A percentile compares a stretch with the other conserved stretches of the same genome.
phyloP scores from a whole-genome alignment of 2,113 vertebrate genomes.

The Eudyptes chrysolophus region DNA sequence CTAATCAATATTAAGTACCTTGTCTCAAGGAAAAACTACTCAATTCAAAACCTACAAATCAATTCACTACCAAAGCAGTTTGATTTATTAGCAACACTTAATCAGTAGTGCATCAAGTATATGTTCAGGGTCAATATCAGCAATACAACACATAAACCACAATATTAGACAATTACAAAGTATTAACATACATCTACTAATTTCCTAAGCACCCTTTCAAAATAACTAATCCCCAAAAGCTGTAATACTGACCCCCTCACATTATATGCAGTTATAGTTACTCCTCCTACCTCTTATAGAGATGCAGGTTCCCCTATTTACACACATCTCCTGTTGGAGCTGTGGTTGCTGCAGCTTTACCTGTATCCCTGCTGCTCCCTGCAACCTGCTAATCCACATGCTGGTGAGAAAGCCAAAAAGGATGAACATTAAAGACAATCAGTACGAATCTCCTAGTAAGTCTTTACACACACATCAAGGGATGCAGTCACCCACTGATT shows the following conservation, averaged over 20 bases:
- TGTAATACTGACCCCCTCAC: not conserved
- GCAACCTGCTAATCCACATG: not conserved
- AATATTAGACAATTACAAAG: not conserved
- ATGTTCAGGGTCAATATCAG: not conserved
- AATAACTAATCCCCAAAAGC: not conserved
- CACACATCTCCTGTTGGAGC: not conserved
- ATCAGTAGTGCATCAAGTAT: not conserved
- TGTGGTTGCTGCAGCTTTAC: not conserved
- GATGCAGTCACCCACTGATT: not conserved
- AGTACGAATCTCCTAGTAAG: not conserved
- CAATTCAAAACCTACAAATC: not conserved
- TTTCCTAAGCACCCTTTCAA: not conserved
- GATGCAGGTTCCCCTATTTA: not conserved
- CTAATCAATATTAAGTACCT: constrained; percentile 8
- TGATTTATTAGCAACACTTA: not conserved
- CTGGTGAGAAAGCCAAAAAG: not conserved
- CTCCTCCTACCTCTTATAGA: fast-evolving
- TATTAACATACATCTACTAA: not conserved
- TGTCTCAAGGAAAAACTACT: not conserved
- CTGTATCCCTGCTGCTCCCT: not conserved
- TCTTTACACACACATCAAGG: not conserved
- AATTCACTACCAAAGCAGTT: not conserved
- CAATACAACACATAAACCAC: not conserved
- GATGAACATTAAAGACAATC: not conserved
- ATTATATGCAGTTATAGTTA: fast-evolving